Conservation (phyloP, 2,113 vertebrate genomes). For the Saccopteryx leptura region DNA sequence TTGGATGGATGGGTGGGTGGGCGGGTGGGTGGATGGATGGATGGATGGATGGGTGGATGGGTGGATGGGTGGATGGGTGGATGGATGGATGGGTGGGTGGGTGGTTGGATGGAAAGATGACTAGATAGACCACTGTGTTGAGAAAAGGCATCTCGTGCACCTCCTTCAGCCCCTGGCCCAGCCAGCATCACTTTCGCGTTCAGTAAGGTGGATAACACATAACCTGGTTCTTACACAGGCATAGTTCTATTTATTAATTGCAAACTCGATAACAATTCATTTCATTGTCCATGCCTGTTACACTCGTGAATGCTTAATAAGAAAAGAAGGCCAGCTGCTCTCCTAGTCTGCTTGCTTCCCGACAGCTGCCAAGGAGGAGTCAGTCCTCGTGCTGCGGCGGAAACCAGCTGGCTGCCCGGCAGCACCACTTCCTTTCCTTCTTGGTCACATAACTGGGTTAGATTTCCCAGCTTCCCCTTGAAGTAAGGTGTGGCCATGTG, state of each 20-base stretch:
- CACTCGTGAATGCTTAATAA: not conserved
- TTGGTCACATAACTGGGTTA: not conserved
- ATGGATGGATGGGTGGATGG: not conserved
- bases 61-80: not conserved
- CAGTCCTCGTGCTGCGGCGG: not conserved
- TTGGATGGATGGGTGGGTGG: not conserved
- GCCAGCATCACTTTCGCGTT: not conserved
- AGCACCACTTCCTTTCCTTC: not conserved
- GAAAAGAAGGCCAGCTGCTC: not conserved
- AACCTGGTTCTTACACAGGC: not conserved
- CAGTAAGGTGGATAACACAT: not conserved
- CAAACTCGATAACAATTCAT: slow-evolving; percentile 3
- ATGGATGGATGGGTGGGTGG: not conserved
- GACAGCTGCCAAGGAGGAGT: not conserved
- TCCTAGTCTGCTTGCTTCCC: slow-evolving; percentile 7
- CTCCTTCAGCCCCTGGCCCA: not conserved
- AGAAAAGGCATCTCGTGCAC: not conserved
- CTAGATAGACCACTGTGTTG: not conserved
- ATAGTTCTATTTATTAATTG: slow-evolving; percentile 33
- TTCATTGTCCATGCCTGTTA: not conserved
- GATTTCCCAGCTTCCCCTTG: not conserved
- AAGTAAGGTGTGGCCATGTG: not conserved
- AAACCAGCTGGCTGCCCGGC: not conserved
- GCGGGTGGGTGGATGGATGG: not conserved
- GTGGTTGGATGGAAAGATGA: not conserved